Percentiles rank a stretch among this genome's conserved stretches.
Evolutionary conservation across 2,888 invertebrate genomes (phyloP).

Genomic region (Pristionchus maxplancki): DNA sequence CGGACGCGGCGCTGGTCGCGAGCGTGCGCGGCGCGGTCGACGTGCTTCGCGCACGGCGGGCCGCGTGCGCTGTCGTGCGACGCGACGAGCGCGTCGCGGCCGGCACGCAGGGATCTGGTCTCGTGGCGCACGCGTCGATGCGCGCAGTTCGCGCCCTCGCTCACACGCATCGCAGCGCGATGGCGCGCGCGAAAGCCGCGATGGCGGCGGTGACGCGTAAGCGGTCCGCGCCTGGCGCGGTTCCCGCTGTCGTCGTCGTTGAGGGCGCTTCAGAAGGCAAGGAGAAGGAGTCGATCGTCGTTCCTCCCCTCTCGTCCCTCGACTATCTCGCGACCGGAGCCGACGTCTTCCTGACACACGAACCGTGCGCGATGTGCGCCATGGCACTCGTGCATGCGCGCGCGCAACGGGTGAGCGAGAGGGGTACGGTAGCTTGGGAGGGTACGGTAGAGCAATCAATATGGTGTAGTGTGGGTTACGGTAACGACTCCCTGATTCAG

Average conservation of each 20-base stretch:
- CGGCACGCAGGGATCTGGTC: background rate
- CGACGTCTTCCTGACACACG: slow-evolving; percentile 56
- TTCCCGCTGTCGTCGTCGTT: background rate
- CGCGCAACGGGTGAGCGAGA: slow-evolving; percentile 52
- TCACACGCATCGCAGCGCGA: background rate
- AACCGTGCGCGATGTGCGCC: slow-evolving; percentile 64
- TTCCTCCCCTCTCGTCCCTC: slow-evolving; percentile 7
- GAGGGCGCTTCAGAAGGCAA: background rate
- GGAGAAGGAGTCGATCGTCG: background rate
- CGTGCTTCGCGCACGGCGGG: background rate
- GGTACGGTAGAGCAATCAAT: background rate
- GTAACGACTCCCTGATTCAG: no score
- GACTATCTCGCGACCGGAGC: slow-evolving; percentile 60
- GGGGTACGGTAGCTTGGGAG: no score
- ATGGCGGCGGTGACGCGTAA: slow-evolving; percentile 36
- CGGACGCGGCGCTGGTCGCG: background rate
- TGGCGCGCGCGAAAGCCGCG: background rate
- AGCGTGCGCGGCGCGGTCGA: background rate
- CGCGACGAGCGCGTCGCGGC: slow-evolving; percentile 20
- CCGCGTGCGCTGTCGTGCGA: slow-evolving; percentile 26
- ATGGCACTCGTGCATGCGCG: slow-evolving; percentile 62
- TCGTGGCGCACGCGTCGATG: slow-evolving; percentile 33
- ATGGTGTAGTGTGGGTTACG: no score
- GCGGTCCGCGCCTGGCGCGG: slow-evolving; percentile 6
- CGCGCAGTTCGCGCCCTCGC: slow-evolving; percentile 31